Evolutionary conservation across 53 echinoderm and acorn worm genomes (phyloP).

Genomic region (Holothuria leucospilota): DNA sequence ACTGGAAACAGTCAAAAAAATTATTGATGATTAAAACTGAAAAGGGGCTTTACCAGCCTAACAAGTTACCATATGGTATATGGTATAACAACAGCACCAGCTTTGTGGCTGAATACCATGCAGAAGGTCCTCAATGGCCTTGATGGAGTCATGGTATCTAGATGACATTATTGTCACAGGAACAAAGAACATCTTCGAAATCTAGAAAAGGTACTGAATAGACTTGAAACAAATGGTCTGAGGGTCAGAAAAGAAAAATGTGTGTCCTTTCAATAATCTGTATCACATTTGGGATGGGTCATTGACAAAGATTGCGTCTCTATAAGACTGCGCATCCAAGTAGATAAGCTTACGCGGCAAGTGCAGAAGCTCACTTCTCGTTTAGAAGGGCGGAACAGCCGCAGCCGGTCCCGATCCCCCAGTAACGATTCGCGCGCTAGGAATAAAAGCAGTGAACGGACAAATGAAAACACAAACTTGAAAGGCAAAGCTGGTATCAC

Average conservation of each 20-base stretch:
- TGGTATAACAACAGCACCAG: slow-evolving; percentile 66
- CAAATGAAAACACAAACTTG: too few relatives aligned
- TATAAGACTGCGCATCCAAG: slow-evolving; percentile 24
- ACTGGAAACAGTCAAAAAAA: slow-evolving; percentile 58
- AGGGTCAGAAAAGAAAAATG: slow-evolving; percentile 60
- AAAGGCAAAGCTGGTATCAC: too few relatives aligned
- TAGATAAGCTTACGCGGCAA: too few relatives aligned
- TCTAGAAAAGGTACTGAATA: too few relatives aligned
- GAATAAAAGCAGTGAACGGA: too few relatives aligned
- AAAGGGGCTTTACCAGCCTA: slow-evolving; percentile 64
- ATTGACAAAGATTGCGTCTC: slow-evolving; percentile 60
- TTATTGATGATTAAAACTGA: slow-evolving; percentile 44
- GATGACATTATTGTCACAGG: slow-evolving; percentile 67
- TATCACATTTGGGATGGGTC: slow-evolving; percentile 53
- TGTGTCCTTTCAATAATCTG: slow-evolving; percentile 52
- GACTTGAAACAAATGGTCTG: too few relatives aligned
- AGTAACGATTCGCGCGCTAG: too few relatives aligned
- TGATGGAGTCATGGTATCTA: slow-evolving; percentile 57
- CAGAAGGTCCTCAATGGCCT: slow-evolving; percentile 63
- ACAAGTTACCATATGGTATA: slow-evolving; percentile 52
- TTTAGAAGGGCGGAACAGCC: too few relatives aligned
- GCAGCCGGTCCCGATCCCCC: too few relatives aligned
- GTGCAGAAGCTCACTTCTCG: too few relatives aligned
- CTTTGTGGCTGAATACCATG: slow-evolving; percentile 67
- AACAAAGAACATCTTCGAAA: slow-evolving; percentile 36